Evolutionary conservation across 2,888 invertebrate genomes (phyloP), one percentile per base, ranked within the genome.

Genomic region (Proisotoma minuta): DNA sequence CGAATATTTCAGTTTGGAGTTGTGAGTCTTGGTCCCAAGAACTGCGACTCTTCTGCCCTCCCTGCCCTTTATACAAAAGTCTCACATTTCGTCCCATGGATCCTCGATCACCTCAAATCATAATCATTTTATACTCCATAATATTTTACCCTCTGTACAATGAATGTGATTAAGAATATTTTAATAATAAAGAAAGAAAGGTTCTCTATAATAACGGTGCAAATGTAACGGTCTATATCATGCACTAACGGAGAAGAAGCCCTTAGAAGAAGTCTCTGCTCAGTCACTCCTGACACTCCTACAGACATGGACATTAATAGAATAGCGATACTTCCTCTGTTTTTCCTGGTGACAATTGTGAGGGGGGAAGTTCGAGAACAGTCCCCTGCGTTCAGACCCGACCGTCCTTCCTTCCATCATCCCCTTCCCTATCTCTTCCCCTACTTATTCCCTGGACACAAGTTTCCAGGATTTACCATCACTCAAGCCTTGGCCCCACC

Each of bases 51-150:
- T 49, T 63, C 63, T 1, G 65, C 59, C 2, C 62, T 63, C 20
- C 68, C 68, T 10, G 68, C 68, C 3, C 28, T 69, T 23, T 69
- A 69, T n/a, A 54, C 68, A 2, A 63, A 62, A 47, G 47, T 66
- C 5, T 54, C 65, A 1, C 43, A 63, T 34, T 69, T 56, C 24
- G 49, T 62, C 26, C 47, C 39, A 29, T 69, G 68, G 68, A 65
- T 69, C 23, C 49, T 59, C 27, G 66, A 69, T 26, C 59, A 59
- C 24, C 52, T 68, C 18, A 23, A 39, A 12, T 58, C 62, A 18
- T 61, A 43, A 34, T 8, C 34, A 34, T 34, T 10, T 34, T 34
- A 10, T 34, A 34, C 15, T 34, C 15, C 15, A 34, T 8, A 34
- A 15, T 34, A 34, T 34, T 10, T 34, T 10, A 34, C 15, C 34